Conservation (phyloP, 2,888 invertebrate genomes). For the Latheticus oryzae region DNA sequence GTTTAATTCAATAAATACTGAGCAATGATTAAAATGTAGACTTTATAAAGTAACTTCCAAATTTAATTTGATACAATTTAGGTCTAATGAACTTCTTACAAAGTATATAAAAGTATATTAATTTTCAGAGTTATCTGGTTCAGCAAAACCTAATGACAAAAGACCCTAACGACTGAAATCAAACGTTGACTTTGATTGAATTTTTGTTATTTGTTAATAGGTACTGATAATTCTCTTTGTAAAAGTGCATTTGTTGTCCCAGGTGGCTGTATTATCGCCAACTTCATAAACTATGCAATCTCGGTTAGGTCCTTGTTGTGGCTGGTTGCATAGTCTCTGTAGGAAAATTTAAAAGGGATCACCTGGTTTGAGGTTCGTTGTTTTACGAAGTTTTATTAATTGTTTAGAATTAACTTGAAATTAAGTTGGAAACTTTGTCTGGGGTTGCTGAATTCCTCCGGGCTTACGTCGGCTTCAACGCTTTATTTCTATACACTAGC, state of each 20-base stretch:
- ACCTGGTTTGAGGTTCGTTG: constrained; percentile 38
- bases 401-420: constrained; percentile 42
- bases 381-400: constrained; percentile 44
- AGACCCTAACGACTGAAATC: too few relatives aligned
- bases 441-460: constrained; percentile 32
- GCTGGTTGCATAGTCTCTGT: constrained; percentile 31
- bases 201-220: too few relatives aligned
- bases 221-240: constrained; percentile 26
- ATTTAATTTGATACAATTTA: constrained; percentile 18
- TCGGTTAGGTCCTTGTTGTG: constrained; percentile 43
- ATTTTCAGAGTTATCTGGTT: too few relatives aligned
- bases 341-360: constrained; percentile 40
- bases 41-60: constrained; percentile 15
- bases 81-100: constrained; percentile 12
- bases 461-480: constrained; percentile 31
- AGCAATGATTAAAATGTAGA: constrained; percentile 22
- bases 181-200: too few relatives aligned
- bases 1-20: constrained; percentile 21
- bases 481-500: constrained; percentile 29
- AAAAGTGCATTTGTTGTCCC: constrained; percentile 19
- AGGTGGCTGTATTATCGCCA: constrained; percentile 44
- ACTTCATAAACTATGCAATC: constrained; percentile 46
- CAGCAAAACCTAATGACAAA: too few relatives aligned
- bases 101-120: too few relatives aligned
- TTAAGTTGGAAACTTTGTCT: constrained; percentile 39